Evolutionary conservation across 1,140 invertebrate genomes (phyloP).

Genomic region (Acromyrmex charruanus): DNA sequence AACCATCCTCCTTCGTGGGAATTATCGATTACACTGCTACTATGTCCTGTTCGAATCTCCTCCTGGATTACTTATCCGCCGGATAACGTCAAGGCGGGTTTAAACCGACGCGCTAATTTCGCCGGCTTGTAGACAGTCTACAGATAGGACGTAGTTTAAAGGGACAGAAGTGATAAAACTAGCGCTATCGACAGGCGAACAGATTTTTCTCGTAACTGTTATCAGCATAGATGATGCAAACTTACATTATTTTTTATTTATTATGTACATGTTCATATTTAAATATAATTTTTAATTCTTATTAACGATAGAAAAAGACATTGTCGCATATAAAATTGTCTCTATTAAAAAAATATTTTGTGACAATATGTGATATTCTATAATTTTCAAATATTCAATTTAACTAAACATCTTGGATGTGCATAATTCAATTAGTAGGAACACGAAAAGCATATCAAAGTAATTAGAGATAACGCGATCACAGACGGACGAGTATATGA

Average conservation of each 20-base stretch:
- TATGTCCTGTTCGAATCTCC: conserved; percentile 76
- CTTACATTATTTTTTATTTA: no score
- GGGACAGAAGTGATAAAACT: background rate
- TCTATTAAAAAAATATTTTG: background rate
- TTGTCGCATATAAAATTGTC: background rate
- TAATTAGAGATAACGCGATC: conserved; percentile 62
- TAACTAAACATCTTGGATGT: conserved; percentile 19
- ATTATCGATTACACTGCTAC: conserved; percentile 81
- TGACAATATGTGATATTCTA: background rate
- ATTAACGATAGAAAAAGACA: background rate
- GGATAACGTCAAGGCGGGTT: conserved; percentile 77
- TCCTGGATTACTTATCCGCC: conserved; percentile 77
- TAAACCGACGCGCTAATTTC: conserved; percentile 71
- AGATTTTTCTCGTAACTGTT: conserved; percentile 15
- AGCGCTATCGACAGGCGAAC: background rate
- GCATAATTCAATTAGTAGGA: conserved; percentile 45
- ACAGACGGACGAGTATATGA: conserved; percentile 49
- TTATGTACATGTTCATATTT: background rate
- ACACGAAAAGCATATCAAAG: conserved; percentile 53
- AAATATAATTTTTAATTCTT: background rate
- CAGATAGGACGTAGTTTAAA: conserved; percentile 16
- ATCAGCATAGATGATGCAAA: background rate
- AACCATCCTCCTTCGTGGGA: conserved; percentile 74
- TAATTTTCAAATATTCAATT: conserved; percentile 20
- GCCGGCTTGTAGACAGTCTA: conserved; percentile 31